Base-by-base conservation (phyloP, 2,797 vertebrate species). In the Hypotaenidia okinawae region DNA sequence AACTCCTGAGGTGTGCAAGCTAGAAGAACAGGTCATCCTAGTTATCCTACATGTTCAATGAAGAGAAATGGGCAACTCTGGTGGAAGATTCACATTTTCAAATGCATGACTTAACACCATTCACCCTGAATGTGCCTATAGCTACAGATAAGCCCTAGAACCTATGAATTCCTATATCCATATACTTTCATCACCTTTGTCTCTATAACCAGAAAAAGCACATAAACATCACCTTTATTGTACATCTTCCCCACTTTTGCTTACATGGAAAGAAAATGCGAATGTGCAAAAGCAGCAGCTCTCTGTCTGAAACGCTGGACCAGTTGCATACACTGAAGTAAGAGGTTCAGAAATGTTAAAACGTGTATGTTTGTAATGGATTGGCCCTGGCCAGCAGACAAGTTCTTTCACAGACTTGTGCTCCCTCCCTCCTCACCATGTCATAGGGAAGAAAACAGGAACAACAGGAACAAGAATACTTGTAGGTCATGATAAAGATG, bases 351-450 rank as follows among this genome's bases (percentile, higher is more conserved):
- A 4, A 45, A 69, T 21, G 21, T 43, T 58, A 33, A 68, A 82
- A 68, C 73, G 54, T 6, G 5, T 37, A 3, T 57, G 8, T n/a
- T 67, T 57, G 28, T 52, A 35, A 7, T 51, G n/a, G 10, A 8
- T 43, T 59, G 49, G 23, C 27, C 21, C 12, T 43, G 33, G 21
- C 19, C n/a, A 64, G 27, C 32, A 57, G 13, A 24, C 28, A 73
- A 16, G 13, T 21, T 54, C 7, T 1, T 32, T 16, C 32, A 32
- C 15, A 49, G 21, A 4, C 2, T 1, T 14, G 63, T 3, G 0
- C 7, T 64, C 23, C 6, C 43, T 63, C 8, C 13, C 4, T 45
- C 15, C 9, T 14, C 28, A 28, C 4, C 17, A 18, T 51, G 24
- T 5, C 5, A 37, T 14, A 11, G 9, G 49, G 30, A 57, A 68